Base-by-base conservation (phyloP, 2,113 vertebrate species). In the Chrysemys picta region DNA sequence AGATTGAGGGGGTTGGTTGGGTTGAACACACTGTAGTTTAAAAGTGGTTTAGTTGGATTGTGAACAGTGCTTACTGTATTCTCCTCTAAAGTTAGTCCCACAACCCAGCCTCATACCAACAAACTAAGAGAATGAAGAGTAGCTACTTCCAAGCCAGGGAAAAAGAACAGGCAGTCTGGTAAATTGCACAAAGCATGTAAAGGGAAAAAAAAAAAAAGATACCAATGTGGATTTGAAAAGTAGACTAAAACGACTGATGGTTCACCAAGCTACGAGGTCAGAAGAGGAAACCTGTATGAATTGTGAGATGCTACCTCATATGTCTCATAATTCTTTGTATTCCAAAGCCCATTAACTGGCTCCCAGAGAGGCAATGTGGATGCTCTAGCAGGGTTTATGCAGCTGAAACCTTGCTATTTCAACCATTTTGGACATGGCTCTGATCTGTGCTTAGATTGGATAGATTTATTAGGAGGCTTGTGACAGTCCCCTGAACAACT, bases 291-390 rank as follows among this genome's bases (percentile, higher is more conserved):
- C 29, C 22, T 0, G 2, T 42, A 79, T 81, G 82, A 94, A 82
- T 88, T 90, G 81, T 59, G 25, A 84, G 89, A 87, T 90, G 65
- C 65, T 87, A 22, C 25, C n/a, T 90, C 89, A 86, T 72, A 24
- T 86, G 85, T 29, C 86, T 69, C 93, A 95, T 82, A 80, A 89
- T 90, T 85, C 82, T 10, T 2, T 86, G 79, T 84, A 93, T 93
- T 96, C 95, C 94, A 83, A 94, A 97, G 84, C 89, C 86, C 93
- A 85, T 82, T 93, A 93, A 94, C 94, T 90, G 94, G 89, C 87
- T 76, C 83, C 5, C 87, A 85, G 31, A 88, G 83, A 81, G 92
- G 92, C 72, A 94, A 84, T 1, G 27, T 22, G 87, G 72, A 93
- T 84, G 81, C 53, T 93, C 79, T 93, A 42, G 76, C 56, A 62